Evolutionary conservation across 2,888 invertebrate genomes (phyloP).

Genomic region (Napeogenes inachia): DNA sequence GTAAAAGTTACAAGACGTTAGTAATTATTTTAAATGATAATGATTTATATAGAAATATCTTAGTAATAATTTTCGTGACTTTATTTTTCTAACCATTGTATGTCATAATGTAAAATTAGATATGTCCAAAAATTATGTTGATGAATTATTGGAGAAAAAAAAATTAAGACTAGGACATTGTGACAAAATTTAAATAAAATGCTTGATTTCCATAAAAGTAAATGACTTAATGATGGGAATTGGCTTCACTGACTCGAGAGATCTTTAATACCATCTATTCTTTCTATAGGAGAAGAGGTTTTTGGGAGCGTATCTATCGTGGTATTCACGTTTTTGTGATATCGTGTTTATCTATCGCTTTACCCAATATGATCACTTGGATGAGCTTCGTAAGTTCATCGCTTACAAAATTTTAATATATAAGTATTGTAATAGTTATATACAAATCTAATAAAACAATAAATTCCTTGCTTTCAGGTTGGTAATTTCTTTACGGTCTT

Average conservation of each 20-base stretch:
- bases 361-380: constrained; percentile 45
- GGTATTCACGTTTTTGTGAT: constrained; percentile 40
- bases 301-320: constrained; percentile 50
- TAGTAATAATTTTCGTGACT: neutral
- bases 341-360: constrained; percentile 39
- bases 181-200: too few relatives aligned
- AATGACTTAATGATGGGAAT: too few relatives aligned
- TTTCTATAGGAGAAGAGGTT: constrained; percentile 39
- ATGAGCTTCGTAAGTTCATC: constrained; percentile 50
- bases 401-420: neutral
- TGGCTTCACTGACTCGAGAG: too few relatives aligned
- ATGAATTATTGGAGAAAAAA: too few relatives aligned
- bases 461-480: constrained; percentile 40
- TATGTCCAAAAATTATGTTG: too few relatives aligned
- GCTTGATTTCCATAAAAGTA: too few relatives aligned
- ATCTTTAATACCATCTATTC: neutral
- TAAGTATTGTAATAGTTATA: too few relatives aligned
- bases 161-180: too few relatives aligned
- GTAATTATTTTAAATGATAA: constrained; percentile 2
- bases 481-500: constrained; percentile 53
- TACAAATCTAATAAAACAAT: too few relatives aligned
- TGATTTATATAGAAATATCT: neutral
- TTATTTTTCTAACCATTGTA: neutral
- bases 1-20: constrained; percentile 41
- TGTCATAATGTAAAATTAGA: too few relatives aligned